Evolutionary conservation across 2,888 invertebrate species (phyloP).

Genomic region (Apamea monoglypha): DNA sequence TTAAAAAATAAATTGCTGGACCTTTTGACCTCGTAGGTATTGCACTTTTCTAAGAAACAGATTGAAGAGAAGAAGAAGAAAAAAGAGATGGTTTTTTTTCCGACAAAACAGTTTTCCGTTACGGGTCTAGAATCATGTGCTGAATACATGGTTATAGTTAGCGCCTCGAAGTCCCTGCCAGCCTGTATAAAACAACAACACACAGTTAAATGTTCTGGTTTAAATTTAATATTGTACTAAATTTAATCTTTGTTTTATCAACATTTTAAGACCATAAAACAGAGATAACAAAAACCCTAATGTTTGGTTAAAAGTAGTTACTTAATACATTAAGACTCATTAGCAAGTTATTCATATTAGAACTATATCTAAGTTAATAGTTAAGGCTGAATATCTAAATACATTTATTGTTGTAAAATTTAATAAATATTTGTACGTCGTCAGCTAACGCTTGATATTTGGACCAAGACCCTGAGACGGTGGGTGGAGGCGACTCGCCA

Average conservation of each 20-base stretch:
- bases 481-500: constrained; percentile 79
- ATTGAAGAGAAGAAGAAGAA: too few relatives aligned
- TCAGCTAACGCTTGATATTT: constrained; percentile 72
- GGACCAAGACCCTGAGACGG: constrained; percentile 73
- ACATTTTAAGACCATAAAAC: not conserved
- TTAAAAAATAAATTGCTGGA: not conserved
- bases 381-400: not conserved
- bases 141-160: not conserved
- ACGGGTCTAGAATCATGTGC: not conserved
- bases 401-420: not conserved
- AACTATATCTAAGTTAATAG: not conserved
- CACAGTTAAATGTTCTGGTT: not conserved
- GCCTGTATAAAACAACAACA: not conserved
- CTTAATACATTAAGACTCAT: not conserved
- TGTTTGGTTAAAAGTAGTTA: not conserved
- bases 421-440: constrained; percentile 27
- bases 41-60: not conserved
- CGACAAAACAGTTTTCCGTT: not conserved
- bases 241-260: not conserved
- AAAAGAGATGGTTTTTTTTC: too few relatives aligned
- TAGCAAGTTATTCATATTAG: not conserved
- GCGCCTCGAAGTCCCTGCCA: too few relatives aligned
- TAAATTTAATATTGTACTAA: not conserved
- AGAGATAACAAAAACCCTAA: not conserved
- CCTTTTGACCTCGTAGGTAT: not conserved